phyloP scores from a whole-genome alignment of 1,140 invertebrate genomes.

The Pissodes strobi region DNA sequence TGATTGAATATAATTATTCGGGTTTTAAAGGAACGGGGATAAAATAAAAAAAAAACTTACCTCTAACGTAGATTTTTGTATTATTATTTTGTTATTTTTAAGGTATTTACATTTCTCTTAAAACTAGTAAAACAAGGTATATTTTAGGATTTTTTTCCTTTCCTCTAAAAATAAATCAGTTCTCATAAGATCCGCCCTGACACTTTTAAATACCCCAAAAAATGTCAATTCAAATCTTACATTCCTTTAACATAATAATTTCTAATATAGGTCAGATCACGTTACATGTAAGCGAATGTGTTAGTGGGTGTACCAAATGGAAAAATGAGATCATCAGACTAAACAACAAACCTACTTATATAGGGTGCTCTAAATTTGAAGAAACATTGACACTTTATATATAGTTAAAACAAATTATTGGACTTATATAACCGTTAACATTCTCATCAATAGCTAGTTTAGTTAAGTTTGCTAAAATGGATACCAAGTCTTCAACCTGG shows the following conservation, averaged over 20 bases:
- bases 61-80: too few relatives aligned
- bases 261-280: background rate
- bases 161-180: slow-evolving; percentile 25
- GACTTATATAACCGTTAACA: too few relatives aligned
- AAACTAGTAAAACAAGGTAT: slow-evolving; percentile 7
- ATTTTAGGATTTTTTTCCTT: slow-evolving; percentile 1
- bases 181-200: slow-evolving; percentile 22
- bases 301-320: background rate
- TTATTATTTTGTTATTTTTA: too few relatives aligned
- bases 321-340: slow-evolving; percentile 2
- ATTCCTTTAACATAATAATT: background rate
- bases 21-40: too few relatives aligned
- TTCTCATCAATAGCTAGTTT: too few relatives aligned
- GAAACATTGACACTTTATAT: too few relatives aligned
- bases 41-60: too few relatives aligned
- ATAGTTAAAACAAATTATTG: too few relatives aligned
- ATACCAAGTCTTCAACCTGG: too few relatives aligned
- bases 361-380: background rate
- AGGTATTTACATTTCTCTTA: slow-evolving; percentile 6
- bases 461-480: too few relatives aligned
- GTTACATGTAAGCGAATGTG: background rate
- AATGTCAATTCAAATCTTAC: slow-evolving; percentile 30
- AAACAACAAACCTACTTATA: background rate
- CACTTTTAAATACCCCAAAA: slow-evolving; percentile 35
- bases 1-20: too few relatives aligned